Conservation (phyloP, 2,888 invertebrate species). For the Myopa testacea region DNA sequence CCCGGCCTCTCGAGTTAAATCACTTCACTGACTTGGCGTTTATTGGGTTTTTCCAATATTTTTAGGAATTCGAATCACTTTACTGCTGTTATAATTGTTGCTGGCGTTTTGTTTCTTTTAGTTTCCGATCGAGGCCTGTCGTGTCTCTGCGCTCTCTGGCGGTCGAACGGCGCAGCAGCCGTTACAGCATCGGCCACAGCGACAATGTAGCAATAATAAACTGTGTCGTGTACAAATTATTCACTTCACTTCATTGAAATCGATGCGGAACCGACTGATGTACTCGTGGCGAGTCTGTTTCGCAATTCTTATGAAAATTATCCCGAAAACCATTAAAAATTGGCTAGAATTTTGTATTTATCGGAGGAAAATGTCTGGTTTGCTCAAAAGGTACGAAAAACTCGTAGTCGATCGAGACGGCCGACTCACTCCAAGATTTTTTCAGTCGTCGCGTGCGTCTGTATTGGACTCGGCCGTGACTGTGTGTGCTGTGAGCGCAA, state of each 20-base stretch:
- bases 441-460: constrained; percentile 43
- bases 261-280: neutral
- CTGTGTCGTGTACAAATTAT: constrained; percentile 8
- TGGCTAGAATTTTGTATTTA: constrained; percentile 48
- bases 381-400: constrained; percentile 63
- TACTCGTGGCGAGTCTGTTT: constrained; percentile 30
- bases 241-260: constrained; percentile 28
- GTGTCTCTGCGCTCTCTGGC: constrained; percentile 29
- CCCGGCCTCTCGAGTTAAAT: neutral
- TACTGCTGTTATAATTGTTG: constrained; percentile 14
- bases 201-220: constrained; percentile 19
- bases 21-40: constrained; percentile 14
- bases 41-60: constrained; percentile 15
- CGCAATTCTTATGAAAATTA: constrained; percentile 18
- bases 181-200: constrained; percentile 34
- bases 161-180: constrained; percentile 31
- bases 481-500: constrained; percentile 19
- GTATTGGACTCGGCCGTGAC: constrained; percentile 25
- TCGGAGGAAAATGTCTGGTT: constrained; percentile 50
- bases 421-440: constrained; percentile 32
- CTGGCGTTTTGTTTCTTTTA: constrained; percentile 4
- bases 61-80: constrained; percentile 4
- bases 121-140: constrained; percentile 21
- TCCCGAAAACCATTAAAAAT: constrained; percentile 25
- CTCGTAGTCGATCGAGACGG: constrained; percentile 59